Evolutionary conservation across 2,888 invertebrate species (phyloP).

Genomic region (Pyrgus malvae): DNA sequence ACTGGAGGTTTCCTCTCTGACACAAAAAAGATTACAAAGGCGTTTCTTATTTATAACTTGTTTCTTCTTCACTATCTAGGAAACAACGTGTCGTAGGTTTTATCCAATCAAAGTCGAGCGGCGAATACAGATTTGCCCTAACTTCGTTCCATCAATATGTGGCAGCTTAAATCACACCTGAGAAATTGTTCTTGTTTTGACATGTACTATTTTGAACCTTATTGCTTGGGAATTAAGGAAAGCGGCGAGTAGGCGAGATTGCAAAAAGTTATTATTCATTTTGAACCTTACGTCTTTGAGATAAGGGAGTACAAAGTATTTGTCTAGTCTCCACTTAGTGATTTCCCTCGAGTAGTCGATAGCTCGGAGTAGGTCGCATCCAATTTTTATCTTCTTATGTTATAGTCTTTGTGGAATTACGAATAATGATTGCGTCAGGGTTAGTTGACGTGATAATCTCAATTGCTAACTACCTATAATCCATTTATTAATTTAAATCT

Average conservation of each 20-base stretch:
- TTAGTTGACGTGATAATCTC: not conserved
- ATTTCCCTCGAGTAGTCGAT: conserved; percentile 69
- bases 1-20: no score
- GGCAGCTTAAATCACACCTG: conserved; percentile 17
- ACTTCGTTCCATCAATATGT: conserved; percentile 14
- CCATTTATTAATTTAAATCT: no score
- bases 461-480: no score
- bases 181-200: conserved; percentile 2
- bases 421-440: not conserved
- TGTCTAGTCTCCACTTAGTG: conserved; percentile 46
- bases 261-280: not conserved
- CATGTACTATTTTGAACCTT: not conserved
- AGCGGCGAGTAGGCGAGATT: not conserved
- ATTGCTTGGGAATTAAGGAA: not conserved
- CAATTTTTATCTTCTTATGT: conserved; percentile 69
- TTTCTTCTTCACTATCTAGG: not conserved
- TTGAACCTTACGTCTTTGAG: not conserved
- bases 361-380: conserved; percentile 60
- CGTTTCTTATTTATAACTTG: no score
- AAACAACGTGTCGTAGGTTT: conserved; percentile 4
- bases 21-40: no score
- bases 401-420: conserved; percentile 30
- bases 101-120: conserved; percentile 5
- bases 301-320: not conserved
- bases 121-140: conserved; percentile 11